These are phyloP conservation scores for Trematocara stigmaticum DNA, from an alignment of 2,113 vertebrate species.

Conservation along the genomic window DNA sequence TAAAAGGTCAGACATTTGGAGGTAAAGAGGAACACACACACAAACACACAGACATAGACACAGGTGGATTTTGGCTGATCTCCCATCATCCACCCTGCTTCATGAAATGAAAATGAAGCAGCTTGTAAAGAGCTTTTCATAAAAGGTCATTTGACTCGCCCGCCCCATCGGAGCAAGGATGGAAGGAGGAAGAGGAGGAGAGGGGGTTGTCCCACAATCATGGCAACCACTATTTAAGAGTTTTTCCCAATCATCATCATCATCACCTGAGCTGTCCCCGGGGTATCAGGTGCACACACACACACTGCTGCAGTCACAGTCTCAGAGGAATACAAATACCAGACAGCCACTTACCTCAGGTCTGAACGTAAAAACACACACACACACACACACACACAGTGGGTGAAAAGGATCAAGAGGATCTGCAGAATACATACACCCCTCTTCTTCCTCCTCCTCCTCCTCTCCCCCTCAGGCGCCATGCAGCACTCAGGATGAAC, in stretches of 20 bases:
- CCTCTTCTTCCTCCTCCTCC: background rate
- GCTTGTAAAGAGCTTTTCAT: background rate
- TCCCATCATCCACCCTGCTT: background rate
- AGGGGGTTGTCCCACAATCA: constrained; percentile 15
- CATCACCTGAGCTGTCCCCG: background rate
- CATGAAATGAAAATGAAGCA: background rate
- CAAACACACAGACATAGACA: background rate
- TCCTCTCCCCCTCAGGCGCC: constrained; percentile 34
- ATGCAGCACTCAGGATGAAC: constrained; percentile 72
- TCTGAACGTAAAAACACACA: background rate
- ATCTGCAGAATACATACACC: constrained; percentile 5
- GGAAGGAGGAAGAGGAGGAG: constrained; percentile 17
- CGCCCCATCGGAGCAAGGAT: background rate
- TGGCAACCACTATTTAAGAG: constrained; percentile 29
- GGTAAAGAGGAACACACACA: background rate
- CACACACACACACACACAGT: background rate
- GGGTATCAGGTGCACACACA: constrained; percentile 18
- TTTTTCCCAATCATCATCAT: background rate
- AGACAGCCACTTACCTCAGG: background rate
- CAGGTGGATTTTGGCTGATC: background rate
- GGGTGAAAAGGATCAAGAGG: background rate
- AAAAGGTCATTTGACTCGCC: constrained; percentile 45
- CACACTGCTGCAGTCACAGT: constrained; percentile 43
- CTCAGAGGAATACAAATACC: constrained; percentile 59
- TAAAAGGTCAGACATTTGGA: constrained; percentile 49